Percentiles rank a stretch among this genome's conserved stretches.
Conservation (phyloP, 2,888 invertebrate species). For the Phanerotoma sp. region DNA sequence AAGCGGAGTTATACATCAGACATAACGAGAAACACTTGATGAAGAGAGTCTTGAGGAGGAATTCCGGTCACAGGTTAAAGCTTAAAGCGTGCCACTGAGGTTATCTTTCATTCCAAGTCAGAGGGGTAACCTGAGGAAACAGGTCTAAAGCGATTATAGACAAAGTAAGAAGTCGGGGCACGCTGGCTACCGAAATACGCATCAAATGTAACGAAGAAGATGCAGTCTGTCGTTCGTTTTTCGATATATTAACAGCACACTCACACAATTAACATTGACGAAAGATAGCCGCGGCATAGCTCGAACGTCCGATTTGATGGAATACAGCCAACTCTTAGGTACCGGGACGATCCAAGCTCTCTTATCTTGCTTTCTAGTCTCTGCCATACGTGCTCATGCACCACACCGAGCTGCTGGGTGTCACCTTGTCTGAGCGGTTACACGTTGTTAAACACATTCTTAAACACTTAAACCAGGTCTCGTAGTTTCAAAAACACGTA, state of each 20-base stretch:
- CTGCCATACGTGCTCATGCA: slow-evolving; percentile 51
- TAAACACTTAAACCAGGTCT: slow-evolving; percentile 2
- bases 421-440: slow-evolving; percentile 48
- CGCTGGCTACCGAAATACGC: slow-evolving; percentile 46
- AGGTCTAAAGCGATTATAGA: slow-evolving; percentile 18
- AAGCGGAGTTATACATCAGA: slow-evolving; percentile 8
- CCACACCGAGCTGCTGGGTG: slow-evolving; percentile 48
- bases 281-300: slow-evolving; percentile 12
- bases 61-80: slow-evolving; percentile 34
- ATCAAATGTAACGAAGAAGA: slow-evolving; percentile 24
- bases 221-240: slow-evolving; percentile 30
- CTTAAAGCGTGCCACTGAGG: slow-evolving; percentile 32
- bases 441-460: slow-evolving; percentile 26
- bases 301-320: slow-evolving; percentile 8
- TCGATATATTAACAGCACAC: neutral
- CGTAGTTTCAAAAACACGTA: slow-evolving; percentile 29
- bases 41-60: slow-evolving; percentile 25
- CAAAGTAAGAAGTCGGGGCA: slow-evolving; percentile 16
- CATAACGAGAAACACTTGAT: slow-evolving; percentile 19
- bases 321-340: slow-evolving; percentile 28
- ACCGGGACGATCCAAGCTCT: slow-evolving; percentile 36
- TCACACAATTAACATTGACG: slow-evolving; percentile 4
- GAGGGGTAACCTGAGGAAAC: slow-evolving; percentile 16
- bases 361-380: slow-evolving; percentile 48
- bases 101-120: slow-evolving; percentile 24